phyloP scores from a whole-genome alignment of 1,140 invertebrate species.

The Drosophila nebulosa region DNA sequence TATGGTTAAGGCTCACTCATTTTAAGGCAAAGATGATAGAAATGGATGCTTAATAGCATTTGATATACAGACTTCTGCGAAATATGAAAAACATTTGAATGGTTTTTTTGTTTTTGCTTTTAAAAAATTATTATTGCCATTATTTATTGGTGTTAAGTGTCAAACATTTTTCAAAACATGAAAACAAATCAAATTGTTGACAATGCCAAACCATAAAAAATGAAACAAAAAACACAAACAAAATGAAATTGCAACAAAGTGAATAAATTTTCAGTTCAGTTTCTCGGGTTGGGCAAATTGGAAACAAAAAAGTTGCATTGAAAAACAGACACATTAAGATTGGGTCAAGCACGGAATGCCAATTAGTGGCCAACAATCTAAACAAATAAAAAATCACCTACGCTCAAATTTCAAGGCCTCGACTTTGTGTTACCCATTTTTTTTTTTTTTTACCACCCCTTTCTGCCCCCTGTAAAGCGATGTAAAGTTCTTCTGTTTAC shows the following conservation, averaged over 20 bases:
- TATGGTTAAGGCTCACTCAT: background rate
- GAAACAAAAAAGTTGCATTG: slow-evolving; percentile 1
- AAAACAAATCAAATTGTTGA: slow-evolving; percentile 3
- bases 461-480: background rate
- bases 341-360: slow-evolving; percentile 35
- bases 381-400: slow-evolving; percentile 12
- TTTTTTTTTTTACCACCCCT: too few species aligned
- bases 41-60: too few species aligned
- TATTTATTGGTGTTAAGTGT: slow-evolving; percentile 1
- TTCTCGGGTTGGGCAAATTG: background rate
- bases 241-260: background rate
- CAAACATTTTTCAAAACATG: background rate
- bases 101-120: background rate
- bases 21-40: background rate
- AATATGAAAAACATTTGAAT: background rate
- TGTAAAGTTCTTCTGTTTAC: background rate
- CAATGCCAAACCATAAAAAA: background rate
- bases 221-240: too few species aligned
- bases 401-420: slow-evolving; percentile 1
- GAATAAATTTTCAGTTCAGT: slow-evolving; percentile 1
- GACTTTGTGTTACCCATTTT: slow-evolving; percentile 1
- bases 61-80: too few species aligned
- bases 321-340: slow-evolving; percentile 31
- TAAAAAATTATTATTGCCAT: background rate
- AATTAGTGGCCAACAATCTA: slow-evolving; percentile 28